Evolutionary conservation across 2,113 vertebrate genomes (phyloP).

Genomic region (Brachyhypopomus occidentalis): DNA sequence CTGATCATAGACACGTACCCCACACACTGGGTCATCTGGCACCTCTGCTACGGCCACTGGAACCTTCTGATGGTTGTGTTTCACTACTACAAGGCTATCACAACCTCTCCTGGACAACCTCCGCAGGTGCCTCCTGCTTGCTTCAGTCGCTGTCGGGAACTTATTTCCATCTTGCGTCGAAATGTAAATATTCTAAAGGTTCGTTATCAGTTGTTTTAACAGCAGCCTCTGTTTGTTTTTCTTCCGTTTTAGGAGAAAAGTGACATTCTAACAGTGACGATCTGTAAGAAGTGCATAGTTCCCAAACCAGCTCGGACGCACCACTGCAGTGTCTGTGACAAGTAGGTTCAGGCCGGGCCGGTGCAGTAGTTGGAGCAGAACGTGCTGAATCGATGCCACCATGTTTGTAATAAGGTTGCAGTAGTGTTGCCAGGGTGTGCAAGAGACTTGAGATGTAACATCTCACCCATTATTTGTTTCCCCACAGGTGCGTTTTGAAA

Average conservation of each 20-base stretch:
- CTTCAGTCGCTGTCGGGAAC: too few relatives aligned
- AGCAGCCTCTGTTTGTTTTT: not conserved
- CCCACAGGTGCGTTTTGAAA: constrained; percentile 91
- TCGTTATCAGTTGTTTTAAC: not conserved
- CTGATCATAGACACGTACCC: constrained; percentile 86
- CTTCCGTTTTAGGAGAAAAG: constrained; percentile 70
- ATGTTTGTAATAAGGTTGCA: not conserved
- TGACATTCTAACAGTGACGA: constrained; percentile 81
- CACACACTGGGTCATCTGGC: constrained; percentile 82
- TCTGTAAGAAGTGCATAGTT: constrained; percentile 95
- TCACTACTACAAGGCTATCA: constrained; percentile 96
- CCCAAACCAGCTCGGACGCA: constrained; percentile 94
- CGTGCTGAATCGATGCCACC: too few relatives aligned
- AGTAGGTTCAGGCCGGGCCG: constrained; percentile 67
- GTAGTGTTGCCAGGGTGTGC: not conserved
- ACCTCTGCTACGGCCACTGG: constrained; percentile 93
- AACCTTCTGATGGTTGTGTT: constrained; percentile 93
- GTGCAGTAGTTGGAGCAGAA: not conserved
- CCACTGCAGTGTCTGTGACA: constrained; percentile 98
- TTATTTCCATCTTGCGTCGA: too few relatives aligned
- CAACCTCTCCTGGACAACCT: constrained; percentile 85
- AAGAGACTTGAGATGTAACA: not conserved
- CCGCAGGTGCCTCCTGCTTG: constrained; percentile 77
- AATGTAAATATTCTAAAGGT: too few relatives aligned
- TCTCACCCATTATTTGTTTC: constrained; percentile 47